Percentiles rank a stretch among this genome's conserved stretches.
Conservation (phyloP, 2,113 vertebrate species). For the Gopherus flavomarginatus region DNA sequence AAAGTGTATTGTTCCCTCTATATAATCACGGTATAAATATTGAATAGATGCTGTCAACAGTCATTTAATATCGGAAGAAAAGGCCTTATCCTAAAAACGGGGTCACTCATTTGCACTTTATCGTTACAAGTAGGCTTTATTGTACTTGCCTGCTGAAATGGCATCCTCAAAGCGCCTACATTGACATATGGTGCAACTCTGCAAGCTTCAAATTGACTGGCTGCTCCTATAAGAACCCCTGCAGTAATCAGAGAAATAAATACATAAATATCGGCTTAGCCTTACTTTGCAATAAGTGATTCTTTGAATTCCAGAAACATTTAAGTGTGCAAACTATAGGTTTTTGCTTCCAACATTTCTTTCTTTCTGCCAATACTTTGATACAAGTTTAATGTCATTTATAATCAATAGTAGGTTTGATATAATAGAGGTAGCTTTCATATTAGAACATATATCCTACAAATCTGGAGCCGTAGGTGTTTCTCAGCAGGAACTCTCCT, state of each 20-base stretch:
- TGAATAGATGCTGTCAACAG: not conserved
- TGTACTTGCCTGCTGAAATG: slow-evolving; percentile 98
- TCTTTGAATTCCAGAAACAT: not conserved
- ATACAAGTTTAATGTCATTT: not conserved
- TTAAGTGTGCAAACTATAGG: not conserved
- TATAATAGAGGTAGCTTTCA: not conserved
- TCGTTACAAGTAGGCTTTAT: slow-evolving; percentile 53
- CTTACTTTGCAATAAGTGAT: not conserved
- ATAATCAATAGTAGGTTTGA: not conserved
- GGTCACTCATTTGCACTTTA: not conserved
- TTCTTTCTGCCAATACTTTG: not conserved
- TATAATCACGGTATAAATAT: slow-evolving; percentile 30
- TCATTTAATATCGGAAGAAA: not conserved
- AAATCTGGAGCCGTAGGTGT: not conserved
- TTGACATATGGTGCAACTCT: slow-evolving; percentile 98
- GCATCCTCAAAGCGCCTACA: slow-evolving; percentile 97
- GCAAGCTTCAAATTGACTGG: slow-evolving; percentile 98
- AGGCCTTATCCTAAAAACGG: not conserved
- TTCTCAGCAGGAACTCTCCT: not conserved
- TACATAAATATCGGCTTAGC: not conserved
- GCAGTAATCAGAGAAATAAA: slow-evolving; percentile 20
- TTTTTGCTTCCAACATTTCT: not conserved
- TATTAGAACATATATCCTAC: not conserved
- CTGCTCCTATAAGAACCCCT: slow-evolving; percentile 97
- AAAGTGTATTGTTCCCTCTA: not conserved